These are phyloP conservation scores for Leptopilina boulardi DNA, from an alignment of 1,140 invertebrate species.

Conservation along the genomic window DNA sequence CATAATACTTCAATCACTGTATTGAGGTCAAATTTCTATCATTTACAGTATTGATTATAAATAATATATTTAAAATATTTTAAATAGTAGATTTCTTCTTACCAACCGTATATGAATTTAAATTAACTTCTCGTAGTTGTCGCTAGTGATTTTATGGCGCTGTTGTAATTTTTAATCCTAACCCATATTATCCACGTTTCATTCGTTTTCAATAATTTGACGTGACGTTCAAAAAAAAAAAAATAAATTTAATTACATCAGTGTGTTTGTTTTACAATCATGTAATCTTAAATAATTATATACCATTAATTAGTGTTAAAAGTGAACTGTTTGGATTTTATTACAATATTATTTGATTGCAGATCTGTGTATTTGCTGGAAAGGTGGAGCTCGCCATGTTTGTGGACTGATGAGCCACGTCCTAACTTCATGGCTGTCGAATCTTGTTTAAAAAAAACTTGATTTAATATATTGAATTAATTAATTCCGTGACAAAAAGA, in stretches of 20 bases:
- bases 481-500: conserved; percentile 38
- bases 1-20: no score
- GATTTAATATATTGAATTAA: conserved; percentile 32
- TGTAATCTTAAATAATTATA: not conserved
- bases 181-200: no score
- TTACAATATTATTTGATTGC: not conserved
- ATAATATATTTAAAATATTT: no score
- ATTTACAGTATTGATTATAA: no score
- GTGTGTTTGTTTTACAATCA: not conserved
- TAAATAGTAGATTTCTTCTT: no score
- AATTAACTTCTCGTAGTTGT: no score
- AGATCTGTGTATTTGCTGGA: not conserved
- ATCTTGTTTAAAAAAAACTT: conserved; percentile 53
- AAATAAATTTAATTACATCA: not conserved
- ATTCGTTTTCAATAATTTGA: no score
- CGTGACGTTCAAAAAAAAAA: no score
- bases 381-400: conserved; percentile 29
- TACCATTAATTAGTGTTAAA: not conserved
- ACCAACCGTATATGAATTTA: no score
- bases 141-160: no score
- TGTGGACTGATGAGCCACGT: conserved; percentile 62
- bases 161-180: no score
- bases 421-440: conserved; percentile 62
- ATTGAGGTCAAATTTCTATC: no score
- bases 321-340: not conserved